Percentiles rank a stretch among this genome's conserved stretches.
These are phyloP conservation scores for Astreopora myriophthalma DNA, from an alignment of 64 coral and sea anemone species.

Conservation along the genomic window DNA sequence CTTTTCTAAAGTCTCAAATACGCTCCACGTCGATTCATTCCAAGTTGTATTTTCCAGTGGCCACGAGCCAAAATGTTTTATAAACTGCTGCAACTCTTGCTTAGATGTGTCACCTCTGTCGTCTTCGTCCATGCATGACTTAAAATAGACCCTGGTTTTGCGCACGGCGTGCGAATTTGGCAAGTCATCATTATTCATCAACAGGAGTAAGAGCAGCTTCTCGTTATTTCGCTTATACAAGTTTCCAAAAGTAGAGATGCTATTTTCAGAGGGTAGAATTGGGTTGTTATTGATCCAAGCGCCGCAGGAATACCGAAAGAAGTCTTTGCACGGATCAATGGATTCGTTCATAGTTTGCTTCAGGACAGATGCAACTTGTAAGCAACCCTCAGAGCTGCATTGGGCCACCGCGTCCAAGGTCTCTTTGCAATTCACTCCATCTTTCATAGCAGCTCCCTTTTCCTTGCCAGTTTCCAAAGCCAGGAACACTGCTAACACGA, in stretches of 20 bases:
- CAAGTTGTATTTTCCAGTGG: constrained; percentile 5
- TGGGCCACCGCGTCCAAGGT: neutral
- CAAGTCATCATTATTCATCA: neutral
- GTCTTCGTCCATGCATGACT: constrained; percentile 63
- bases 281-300: constrained; percentile 51
- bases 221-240: neutral
- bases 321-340: constrained; percentile 44
- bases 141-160: constrained; percentile 28
- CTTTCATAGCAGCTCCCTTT: neutral
- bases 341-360: constrained; percentile 43
- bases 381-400: constrained; percentile 9
- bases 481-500: constrained; percentile 22
- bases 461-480: neutral
- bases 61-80: constrained; percentile 2
- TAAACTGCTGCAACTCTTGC: constrained; percentile 1
- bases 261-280: constrained; percentile 3
- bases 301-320: constrained; percentile 56
- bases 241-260: neutral
- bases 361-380: constrained; percentile 23
- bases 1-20: neutral
- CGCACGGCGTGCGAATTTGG: neutral
- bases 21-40: constrained; percentile 48
- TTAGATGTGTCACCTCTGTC: neutral
- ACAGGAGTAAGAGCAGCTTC: neutral
- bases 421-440: too few species aligned